These are phyloP conservation scores for Scopus umbretta DNA, from an alignment of 2,113 vertebrate genomes.

Conservation along the genomic window DNA sequence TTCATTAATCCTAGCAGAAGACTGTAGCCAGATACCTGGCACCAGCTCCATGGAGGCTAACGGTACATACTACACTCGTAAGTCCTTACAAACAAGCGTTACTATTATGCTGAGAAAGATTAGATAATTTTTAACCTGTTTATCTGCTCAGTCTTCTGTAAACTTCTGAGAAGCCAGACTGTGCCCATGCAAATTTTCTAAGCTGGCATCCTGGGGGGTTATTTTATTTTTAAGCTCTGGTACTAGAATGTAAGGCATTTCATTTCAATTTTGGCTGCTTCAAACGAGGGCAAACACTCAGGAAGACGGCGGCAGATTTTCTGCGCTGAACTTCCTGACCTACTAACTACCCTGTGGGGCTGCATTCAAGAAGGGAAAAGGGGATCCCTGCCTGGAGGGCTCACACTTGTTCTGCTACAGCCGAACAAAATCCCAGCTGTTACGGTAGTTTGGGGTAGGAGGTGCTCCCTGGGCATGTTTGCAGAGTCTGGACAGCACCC, in stretches of 20 bases:
- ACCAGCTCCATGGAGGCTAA: background rate
- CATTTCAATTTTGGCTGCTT: background rate
- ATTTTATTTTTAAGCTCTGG: background rate
- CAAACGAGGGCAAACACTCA: background rate
- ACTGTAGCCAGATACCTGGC: background rate
- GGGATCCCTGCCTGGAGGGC: background rate
- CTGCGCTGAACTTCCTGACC: background rate
- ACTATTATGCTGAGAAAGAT: background rate
- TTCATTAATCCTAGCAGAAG: background rate
- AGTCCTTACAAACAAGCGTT: background rate
- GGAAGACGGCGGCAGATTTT: background rate
- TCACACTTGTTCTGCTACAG: background rate
- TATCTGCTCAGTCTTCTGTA: background rate
- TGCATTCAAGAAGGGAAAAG: background rate
- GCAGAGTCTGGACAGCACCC: background rate
- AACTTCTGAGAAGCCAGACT: background rate
- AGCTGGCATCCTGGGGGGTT: background rate
- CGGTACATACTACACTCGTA: fast-evolving
- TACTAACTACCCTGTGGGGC: background rate
- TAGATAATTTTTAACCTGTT: background rate
- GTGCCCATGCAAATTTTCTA: background rate
- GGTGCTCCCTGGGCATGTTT: background rate
- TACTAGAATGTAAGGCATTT: background rate
- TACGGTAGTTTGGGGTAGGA: background rate
- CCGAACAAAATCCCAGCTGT: background rate